Evolutionary conservation across 2,113 vertebrate genomes (phyloP), one percentile per base, ranked within the genome.

Genomic region (Oenanthe oenanthe): DNA sequence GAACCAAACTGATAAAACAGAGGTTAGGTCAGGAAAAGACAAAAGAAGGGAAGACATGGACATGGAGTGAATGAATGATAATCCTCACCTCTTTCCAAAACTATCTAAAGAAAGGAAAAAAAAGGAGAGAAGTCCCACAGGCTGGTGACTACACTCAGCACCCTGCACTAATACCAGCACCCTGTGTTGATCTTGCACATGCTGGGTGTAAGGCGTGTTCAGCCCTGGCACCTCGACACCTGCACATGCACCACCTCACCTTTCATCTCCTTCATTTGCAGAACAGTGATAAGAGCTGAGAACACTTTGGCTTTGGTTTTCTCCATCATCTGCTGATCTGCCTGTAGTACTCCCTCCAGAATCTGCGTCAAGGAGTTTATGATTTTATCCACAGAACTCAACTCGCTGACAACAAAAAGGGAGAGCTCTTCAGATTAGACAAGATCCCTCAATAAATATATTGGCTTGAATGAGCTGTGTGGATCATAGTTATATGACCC

Each of bases 251-350:
- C 21, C 66, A 45, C 32, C 97, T 95, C 87, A 99, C 99, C 99
- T 84, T 98, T 98, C 76, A 99, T 98, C 71, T 98, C 99, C 95
- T 99, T 99, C 96, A 99, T 99, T 89, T 99, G 99, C 88, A 99
- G 96, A 60, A 98, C 98, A 11, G 98, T 99, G 93, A 99, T 99
- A 85, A 99, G 98, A 0, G 98, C 98, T 7, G 99, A 99, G 96
- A 99, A 99, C 89, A 99, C 98, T 95, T 99, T 99, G 96, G 99
- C 98, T 97, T 99, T 99, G 95, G 98, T 99, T 97, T 98, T 99
- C 93, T 99, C 99, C 98, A 99, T 99, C 94, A 98, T 97, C 88
- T 98, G 98, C 96, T 98, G 98, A 97, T 99, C 99, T 15, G 98
- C 98, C 94, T 99, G 99, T 14, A 99, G 97, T 34, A 99, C 97